Percentiles rank a stretch among this genome's conserved stretches.
phyloP scores from a whole-genome alignment of 2,888 invertebrate genomes.

The Cephalotes varians region DNA sequence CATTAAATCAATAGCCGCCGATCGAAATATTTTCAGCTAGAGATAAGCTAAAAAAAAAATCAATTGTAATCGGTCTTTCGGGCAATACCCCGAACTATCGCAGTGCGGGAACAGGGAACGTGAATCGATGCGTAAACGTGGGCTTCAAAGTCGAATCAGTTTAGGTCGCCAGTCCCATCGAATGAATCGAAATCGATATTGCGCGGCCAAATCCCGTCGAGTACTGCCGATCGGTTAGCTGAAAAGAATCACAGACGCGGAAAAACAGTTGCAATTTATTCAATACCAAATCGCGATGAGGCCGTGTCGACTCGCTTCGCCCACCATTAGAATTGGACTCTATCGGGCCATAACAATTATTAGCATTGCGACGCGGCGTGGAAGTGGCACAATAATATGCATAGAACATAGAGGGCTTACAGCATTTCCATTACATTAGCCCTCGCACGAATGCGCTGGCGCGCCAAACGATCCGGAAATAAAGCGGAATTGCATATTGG shows the following conservation, averaged over 20 bases:
- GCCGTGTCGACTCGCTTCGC: slow-evolving; percentile 47
- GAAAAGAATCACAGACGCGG: slow-evolving; percentile 67
- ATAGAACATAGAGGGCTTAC: slow-evolving; percentile 76
- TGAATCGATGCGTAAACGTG: slow-evolving; percentile 53
- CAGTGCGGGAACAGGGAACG: slow-evolving; percentile 33
- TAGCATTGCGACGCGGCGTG: slow-evolving; percentile 77
- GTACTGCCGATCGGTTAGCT: slow-evolving; percentile 66
- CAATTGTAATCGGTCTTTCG: slow-evolving; percentile 49
- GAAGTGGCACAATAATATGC: slow-evolving; percentile 83
- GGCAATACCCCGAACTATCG: slow-evolving; percentile 38
- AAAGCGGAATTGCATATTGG: slow-evolving; percentile 83
- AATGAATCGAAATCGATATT: slow-evolving; percentile 71
- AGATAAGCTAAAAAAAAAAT: slow-evolving; percentile 40
- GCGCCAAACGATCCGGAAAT: slow-evolving; percentile 82
- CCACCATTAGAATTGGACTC: slow-evolving; percentile 72
- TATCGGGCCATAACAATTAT: slow-evolving; percentile 82
- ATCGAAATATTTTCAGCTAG: slow-evolving; percentile 9
- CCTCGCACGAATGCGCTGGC: slow-evolving; percentile 77
- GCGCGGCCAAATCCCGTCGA: slow-evolving; percentile 37
- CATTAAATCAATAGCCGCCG: slow-evolving; percentile 8
- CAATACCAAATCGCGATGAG: slow-evolving; percentile 71
- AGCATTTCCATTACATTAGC: slow-evolving; percentile 84
- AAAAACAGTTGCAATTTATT: slow-evolving; percentile 77
- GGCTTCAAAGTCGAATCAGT: slow-evolving; percentile 71
- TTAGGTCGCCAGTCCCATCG: slow-evolving; percentile 61